Evolutionary conservation across 2,797 vertebrate genomes (phyloP), one percentile per base, ranked within the genome.

Genomic region (Cuculus canorus): DNA sequence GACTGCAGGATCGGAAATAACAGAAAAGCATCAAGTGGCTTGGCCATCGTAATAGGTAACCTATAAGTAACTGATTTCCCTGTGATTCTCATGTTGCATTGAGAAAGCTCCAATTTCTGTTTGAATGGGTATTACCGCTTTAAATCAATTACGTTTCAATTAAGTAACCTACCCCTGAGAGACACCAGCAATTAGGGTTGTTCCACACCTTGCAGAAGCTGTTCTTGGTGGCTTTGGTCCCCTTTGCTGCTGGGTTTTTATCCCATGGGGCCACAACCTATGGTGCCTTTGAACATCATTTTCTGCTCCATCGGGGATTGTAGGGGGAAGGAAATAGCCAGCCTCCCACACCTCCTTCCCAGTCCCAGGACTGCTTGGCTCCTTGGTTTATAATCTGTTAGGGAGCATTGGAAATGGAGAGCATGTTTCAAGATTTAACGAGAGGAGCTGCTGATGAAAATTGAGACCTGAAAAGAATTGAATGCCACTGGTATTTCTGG

Each of bases 71-170:
- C 37, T 18, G 27, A 56, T 33, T 41, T 57, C 30, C 53, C 63
- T 50, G 15, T 32, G 35, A n/a, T 37, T 39, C 2, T 0, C 0
- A 0, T 14, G 23, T 27, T 47, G 16, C 12, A 8, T 50, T 25
- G 41, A 16, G 75, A 86, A 81, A 50, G 17, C 12, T 72, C n/a
- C n/a, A 11, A 15, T 60, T 80, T 30, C 53, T 82, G 23, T 48
- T 81, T 73, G 50, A 48, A 22, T 61, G 63, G 37, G 24, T 14
- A 13, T 63, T 43, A 14, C 50, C 89, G 70, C 19, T 84, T 72
- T 47, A 78, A 79, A n/a, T 82, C 9, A 50, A 52, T 82, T 72
- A 28, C 28, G 32, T 76, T 35, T 68, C 39, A 5, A 9, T 63
- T 10, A 10, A 69, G 18, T 21, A 48, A 43, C 63, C 47, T 17